Evolutionary conservation across 92 coral and sea anemone species (phyloP).

Genomic region (Umimayanthus chanpuru): DNA sequence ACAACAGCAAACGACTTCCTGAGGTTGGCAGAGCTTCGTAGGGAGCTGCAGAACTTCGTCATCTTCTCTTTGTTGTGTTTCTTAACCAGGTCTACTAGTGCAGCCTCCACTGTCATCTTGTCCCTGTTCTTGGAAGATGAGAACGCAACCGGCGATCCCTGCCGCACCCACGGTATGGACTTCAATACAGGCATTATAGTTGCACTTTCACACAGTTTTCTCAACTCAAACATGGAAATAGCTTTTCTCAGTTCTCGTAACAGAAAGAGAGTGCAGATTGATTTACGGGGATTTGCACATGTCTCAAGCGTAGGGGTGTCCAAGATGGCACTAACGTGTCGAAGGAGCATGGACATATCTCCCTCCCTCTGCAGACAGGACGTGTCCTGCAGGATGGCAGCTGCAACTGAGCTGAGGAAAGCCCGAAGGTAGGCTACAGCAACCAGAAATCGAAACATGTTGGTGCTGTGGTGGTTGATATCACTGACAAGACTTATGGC

Average conservation of each 20-base stretch:
- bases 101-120: conserved; percentile 49
- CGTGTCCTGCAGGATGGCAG: conserved; percentile 51
- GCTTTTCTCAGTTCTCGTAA: conserved; percentile 74
- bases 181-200: conserved; percentile 59
- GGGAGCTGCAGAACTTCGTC: conserved; percentile 35
- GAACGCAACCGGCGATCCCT: background rate
- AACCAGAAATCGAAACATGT: conserved; percentile 64
- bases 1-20: conserved; percentile 64
- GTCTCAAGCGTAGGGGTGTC: conserved; percentile 19
- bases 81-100: conserved; percentile 58
- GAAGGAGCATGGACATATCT: conserved; percentile 57
- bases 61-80: conserved; percentile 36
- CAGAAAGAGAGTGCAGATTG: conserved; percentile 52
- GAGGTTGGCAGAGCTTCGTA: conserved; percentile 46
- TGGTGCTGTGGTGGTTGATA: conserved; percentile 38
- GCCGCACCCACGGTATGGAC: conserved; percentile 48
- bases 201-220: conserved; percentile 59
- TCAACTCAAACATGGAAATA: conserved; percentile 68
- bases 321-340: conserved; percentile 61
- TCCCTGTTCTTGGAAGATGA: background rate
- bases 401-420: conserved; percentile 66
- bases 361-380: conserved; percentile 52
- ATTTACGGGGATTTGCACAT: conserved; percentile 27
- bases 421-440: conserved; percentile 82
- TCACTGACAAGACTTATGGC: conserved; percentile 60